Percentiles rank a stretch among this genome's conserved stretches.
These are phyloP conservation scores for Lytechinus pictus DNA, from an alignment of 35 echinoderm and acorn worm genomes.

Conservation along the genomic window DNA sequence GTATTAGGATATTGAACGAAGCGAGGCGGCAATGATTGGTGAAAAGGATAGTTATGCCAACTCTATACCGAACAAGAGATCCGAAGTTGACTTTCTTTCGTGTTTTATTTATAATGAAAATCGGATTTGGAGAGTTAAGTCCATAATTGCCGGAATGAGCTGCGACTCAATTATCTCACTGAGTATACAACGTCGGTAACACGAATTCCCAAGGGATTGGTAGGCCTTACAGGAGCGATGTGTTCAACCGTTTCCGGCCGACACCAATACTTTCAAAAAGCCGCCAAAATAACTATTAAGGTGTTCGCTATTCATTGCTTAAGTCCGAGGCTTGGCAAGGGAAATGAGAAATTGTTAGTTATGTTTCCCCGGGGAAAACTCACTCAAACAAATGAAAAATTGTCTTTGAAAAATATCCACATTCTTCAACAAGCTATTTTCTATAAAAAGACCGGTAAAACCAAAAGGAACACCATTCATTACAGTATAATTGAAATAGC, in stretches of 20 bases:
- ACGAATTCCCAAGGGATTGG: neutral
- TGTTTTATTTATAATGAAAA: neutral
- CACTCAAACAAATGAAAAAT: neutral
- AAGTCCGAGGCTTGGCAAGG: neutral
- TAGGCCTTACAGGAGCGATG: neutral
- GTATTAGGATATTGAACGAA: neutral
- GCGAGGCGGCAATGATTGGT: neutral
- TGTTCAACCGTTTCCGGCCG: neutral
- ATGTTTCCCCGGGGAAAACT: neutral
- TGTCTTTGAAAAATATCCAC: neutral
- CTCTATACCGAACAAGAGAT: neutral
- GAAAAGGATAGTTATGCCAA: neutral
- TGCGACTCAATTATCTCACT: neutral
- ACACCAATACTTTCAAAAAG: neutral
- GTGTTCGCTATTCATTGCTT: neutral
- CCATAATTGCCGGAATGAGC: slow-evolving; percentile 9
- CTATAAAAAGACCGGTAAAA: neutral
- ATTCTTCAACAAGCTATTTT: neutral
- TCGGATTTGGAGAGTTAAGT: slow-evolving; percentile 6
- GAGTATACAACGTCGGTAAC: neutral
- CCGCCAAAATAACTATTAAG: neutral
- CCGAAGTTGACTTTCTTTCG: neutral
- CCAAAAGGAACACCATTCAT: neutral
- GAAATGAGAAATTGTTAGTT: neutral
- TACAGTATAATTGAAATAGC: neutral